Conservation (phyloP, 2,888 invertebrate species). For the Pecten maximus region DNA sequence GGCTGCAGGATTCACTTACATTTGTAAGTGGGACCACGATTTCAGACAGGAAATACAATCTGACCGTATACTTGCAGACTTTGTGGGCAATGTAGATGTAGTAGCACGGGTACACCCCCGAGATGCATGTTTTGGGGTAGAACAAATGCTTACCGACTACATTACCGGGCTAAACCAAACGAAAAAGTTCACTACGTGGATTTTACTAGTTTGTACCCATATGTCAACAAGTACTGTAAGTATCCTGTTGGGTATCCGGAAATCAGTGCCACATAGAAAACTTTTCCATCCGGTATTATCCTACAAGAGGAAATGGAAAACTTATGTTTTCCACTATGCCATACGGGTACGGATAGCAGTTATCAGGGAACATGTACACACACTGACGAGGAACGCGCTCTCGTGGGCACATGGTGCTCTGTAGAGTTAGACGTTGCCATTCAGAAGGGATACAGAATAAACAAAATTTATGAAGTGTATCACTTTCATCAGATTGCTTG, state of each 20-base stretch:
- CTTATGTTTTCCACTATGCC: conserved; percentile 68
- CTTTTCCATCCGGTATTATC: conserved; percentile 45
- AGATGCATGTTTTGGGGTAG: conserved; percentile 47
- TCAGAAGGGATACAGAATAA: conserved; percentile 71
- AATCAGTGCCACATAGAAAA: conserved; percentile 39
- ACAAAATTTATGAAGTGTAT: conserved; percentile 76
- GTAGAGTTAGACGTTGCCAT: conserved; percentile 77
- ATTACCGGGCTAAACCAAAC: neutral
- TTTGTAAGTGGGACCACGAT: conserved; percentile 47
- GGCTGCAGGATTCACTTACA: conserved; percentile 31
- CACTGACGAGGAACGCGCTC: conserved; percentile 62
- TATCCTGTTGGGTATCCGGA: conserved; percentile 41
- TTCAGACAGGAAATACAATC: conserved; percentile 32
- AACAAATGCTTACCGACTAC: conserved; percentile 44
- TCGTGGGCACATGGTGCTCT: conserved; percentile 77
- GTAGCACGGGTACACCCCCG: conserved; percentile 39
- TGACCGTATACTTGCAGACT: conserved; percentile 29
- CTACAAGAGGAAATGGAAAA: conserved; percentile 36
- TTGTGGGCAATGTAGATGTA: conserved; percentile 39
- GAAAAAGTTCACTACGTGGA: conserved; percentile 45
- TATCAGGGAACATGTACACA: conserved; percentile 72
- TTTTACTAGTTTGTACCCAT: conserved; percentile 42
- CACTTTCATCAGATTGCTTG: conserved; percentile 63
- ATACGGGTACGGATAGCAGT: conserved; percentile 62
- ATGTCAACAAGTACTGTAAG: conserved; percentile 39